A percentile compares a stretch with the other conserved stretches of the same genome.
phyloP scores from a whole-genome alignment of 2,797 vertebrate genomes.

The Pangasius larnaudii region DNA sequence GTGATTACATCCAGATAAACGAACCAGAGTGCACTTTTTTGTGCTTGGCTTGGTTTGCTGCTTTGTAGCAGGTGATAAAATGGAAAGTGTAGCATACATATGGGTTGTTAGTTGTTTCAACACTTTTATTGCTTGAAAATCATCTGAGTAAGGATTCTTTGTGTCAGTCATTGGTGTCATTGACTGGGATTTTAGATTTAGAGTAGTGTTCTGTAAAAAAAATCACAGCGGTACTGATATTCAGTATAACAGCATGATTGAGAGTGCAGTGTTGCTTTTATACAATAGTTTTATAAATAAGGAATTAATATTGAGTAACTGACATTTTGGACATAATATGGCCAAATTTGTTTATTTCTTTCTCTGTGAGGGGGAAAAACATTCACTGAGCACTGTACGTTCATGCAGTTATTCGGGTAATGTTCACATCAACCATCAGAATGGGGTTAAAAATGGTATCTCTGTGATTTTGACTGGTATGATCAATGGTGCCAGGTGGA shows the following conservation, averaged over 20 bases:
- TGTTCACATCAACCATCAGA: too few species aligned
- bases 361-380: too few species aligned
- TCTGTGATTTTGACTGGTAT: too few species aligned
- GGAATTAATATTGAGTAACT: neutral
- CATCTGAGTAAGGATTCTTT: neutral
- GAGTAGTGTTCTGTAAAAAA: neutral
- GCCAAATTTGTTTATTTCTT: neutral
- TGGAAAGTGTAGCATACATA: neutral
- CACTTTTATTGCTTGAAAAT: neutral
- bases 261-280: neutral
- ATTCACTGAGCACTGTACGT: too few species aligned
- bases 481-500: too few species aligned
- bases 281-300: neutral
- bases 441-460: too few species aligned
- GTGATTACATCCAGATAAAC: neutral
- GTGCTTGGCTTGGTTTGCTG: neutral
- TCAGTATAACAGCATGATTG: neutral
- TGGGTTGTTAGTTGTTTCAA: neutral
- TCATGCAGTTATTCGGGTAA: too few species aligned
- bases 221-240: neutral
- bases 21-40: constrained; percentile 34
- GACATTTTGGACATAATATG: neutral
- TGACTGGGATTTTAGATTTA: constrained; percentile 12
- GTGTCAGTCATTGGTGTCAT: neutral
- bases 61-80: constrained; percentile 19